phyloP scores from a whole-genome alignment of 2,113 vertebrate genomes.

The Rhynchopsitta pachyrhyncha region DNA sequence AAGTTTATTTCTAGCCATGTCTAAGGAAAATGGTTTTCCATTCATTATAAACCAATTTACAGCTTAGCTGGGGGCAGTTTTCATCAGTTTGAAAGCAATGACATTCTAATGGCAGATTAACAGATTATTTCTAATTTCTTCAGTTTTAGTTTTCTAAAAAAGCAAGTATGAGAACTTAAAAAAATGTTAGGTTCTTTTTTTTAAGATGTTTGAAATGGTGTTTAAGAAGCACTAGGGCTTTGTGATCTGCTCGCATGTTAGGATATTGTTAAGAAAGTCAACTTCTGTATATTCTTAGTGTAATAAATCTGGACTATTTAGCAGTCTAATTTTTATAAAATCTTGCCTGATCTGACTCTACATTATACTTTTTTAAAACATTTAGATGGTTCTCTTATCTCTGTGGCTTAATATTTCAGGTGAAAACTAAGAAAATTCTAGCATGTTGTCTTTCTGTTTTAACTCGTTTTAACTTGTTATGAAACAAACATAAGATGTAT shows the following conservation, averaged over 20 bases:
- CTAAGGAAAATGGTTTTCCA: conserved; percentile 36
- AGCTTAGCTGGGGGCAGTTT: background rate
- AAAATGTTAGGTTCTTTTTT: background rate
- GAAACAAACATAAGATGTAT: background rate
- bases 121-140: background rate
- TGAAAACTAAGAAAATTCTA: background rate
- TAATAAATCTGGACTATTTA: background rate
- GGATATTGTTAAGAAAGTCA: background rate
- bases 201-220: background rate
- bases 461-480: background rate
- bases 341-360: background rate
- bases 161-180: background rate
- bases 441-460: background rate
- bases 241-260: background rate
- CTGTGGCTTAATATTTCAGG: background rate
- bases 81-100: background rate
- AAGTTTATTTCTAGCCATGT: background rate
- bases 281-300: background rate
- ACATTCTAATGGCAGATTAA: conserved; percentile 14
- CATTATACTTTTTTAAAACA: background rate
- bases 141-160: background rate
- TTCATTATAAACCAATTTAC: conserved; percentile 35
- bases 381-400: background rate
- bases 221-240: background rate
- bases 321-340: background rate